Conservation (phyloP, 2,797 vertebrate genomes). For the Micropoecilia bifurca region DNA sequence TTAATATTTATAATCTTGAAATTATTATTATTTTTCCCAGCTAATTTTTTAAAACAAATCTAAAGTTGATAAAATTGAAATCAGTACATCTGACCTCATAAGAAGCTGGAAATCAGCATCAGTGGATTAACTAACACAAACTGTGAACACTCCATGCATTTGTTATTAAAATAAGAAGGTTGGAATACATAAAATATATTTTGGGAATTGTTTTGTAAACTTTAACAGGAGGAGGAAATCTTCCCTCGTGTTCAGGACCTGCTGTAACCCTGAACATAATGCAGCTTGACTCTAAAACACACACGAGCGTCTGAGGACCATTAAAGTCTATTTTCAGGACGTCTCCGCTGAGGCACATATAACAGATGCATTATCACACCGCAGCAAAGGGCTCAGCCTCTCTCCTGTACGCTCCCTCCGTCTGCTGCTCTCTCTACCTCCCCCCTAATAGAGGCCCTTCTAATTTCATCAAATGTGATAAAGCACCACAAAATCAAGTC, state of each 20-base stretch:
- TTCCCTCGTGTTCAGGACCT: slow-evolving; percentile 29
- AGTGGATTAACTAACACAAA: neutral
- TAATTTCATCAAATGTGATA: slow-evolving; percentile 83
- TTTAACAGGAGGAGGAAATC: slow-evolving; percentile 40
- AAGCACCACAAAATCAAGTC: slow-evolving; percentile 80
- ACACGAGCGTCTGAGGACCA: slow-evolving; percentile 32
- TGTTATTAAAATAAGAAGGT: neutral
- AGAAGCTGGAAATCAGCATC: too few relatives aligned
- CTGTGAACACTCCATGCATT: too few relatives aligned
- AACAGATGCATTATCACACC: slow-evolving; percentile 54
- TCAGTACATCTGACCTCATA: neutral
- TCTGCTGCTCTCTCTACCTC: slow-evolving; percentile 42
- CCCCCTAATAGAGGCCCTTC: slow-evolving; percentile 42
- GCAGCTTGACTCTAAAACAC: slow-evolving; percentile 33
- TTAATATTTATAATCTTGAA: neutral
- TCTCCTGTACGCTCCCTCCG: slow-evolving; percentile 29
- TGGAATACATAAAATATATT: neutral
- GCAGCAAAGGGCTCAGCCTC: slow-evolving; percentile 34
- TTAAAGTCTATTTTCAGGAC: slow-evolving; percentile 38
- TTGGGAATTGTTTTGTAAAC: slow-evolving; percentile 17
- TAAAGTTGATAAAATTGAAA: neutral
- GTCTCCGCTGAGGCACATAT: slow-evolving; percentile 39
- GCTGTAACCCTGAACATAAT: slow-evolving; percentile 16
- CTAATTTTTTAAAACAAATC: neutral
- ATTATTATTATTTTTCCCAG: neutral